Base-by-base conservation (phyloP, 2,888 invertebrate genomes). In the Oxytorus armatus region DNA sequence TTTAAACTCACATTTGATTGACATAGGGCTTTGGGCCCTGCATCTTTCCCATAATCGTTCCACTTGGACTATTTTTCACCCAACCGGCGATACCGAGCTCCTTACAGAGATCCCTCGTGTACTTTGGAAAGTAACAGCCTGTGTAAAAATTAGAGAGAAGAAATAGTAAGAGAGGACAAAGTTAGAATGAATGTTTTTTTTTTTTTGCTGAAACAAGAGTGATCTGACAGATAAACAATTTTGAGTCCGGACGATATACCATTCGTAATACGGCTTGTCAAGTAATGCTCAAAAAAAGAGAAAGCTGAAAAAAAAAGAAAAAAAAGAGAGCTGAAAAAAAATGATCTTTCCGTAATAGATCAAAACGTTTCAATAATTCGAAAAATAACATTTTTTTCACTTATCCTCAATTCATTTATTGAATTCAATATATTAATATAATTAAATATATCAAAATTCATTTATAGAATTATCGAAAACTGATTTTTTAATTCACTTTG, bases 81-180 rank as follows among this genome's bases (percentile, higher is more conserved):
- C 98, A 98, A 7, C 98, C 98, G 23, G 94, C 95, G 39, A 98
- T 93, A 18, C 95, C 95, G 36, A 96, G 92, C 88, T 95, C 94
- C 70, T 94, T 94, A 66, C 96, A 96, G 82, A 96, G 93, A 89
- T 97, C 97, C 85, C 96, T 95, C 88, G 97, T 97, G 91, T 96
- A 96, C 93, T 98, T 97, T 16, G 97, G 97, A 92, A 97, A 97
- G 92, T 96, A 96, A 83, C 96, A 95, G 76, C 97, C 97, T 97
- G 92, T 75, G 39, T 8, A 21, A 61, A 44, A 57, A 44, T 47
- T 29, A 29, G 3, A 7, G 14, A 11, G 23, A 57, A 33, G 21
- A 47, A 61, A 18, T 21, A 47, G 39, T 14, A 7, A 23, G 4
- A 29, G 47, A 16, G 16, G 11, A 47, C 11, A 63, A 47, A 11